Base-by-base conservation (phyloP, 1,140 invertebrate genomes). In the Meloidogyne hapla region DNA sequence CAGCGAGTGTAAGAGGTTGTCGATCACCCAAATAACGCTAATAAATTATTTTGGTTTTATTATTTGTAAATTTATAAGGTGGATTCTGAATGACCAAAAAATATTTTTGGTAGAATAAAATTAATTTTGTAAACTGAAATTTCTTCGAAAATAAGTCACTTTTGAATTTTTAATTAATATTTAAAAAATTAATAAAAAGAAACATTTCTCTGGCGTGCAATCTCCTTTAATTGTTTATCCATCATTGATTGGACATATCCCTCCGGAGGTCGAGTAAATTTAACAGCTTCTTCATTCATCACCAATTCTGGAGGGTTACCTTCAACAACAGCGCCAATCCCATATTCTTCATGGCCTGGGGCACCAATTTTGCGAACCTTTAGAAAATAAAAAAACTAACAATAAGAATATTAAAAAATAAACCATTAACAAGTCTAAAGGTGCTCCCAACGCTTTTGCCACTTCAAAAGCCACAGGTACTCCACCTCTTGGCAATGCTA, bases 321-420 rank as follows among this genome's bases (percentile, higher is more conserved):
- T 25, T 75, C 74, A 40, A 75, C 74, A 26, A 75, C 64, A 25
- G 74, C 74, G 25, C 74, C 74, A 28, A 75, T 74, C 45, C 74
- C 74, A 56, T 75, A 75, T 56, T 75, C 74, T 74, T 75, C 74
- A 56, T 75, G 74, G 13, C 70, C 26, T 38, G 74, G 74, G 45
- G 74, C 74, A 9, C 74, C 74, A n/a, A 75, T 75, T 48, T 75
- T 75, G 23, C 74, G 61, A 23, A 73, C 71, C 71, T 63, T 21
- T 15, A 61, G 2, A 26, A 40, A 18, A 69, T 5, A 18, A 3
- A 3, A 18, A 18, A 42, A 25, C 4, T 40, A 69, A 69, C 9
- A 23, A 68, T 4, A 25, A 2, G 6, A 33, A 21, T 18, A 21
- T n/a, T n/a, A 68, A n/a, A 9, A 25, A 23, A 69, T 21, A 26